A percentile compares a stretch with the other conserved stretches of the same genome.
phyloP scores from a whole-genome alignment of 2,797 vertebrate genomes.

The Gallinago stenura region DNA sequence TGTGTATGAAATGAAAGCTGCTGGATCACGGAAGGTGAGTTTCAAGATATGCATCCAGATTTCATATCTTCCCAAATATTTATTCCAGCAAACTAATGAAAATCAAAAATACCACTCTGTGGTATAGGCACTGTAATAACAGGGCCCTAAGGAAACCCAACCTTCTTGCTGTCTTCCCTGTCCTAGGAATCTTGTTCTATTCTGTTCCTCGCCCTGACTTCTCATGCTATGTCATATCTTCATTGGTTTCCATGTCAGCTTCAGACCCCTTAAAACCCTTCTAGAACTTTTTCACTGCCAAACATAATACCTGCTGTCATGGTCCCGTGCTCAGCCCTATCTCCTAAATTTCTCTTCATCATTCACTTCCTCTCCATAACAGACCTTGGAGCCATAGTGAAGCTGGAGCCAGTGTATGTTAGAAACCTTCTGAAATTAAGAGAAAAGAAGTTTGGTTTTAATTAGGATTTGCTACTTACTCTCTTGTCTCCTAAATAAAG shows the following conservation, averaged over 20 bases:
- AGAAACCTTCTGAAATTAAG: neutral
- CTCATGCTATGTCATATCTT: neutral
- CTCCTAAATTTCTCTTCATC: neutral
- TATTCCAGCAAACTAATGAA: neutral
- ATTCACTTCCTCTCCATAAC: neutral
- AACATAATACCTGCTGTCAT: neutral
- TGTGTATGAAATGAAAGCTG: conserved; percentile 95
- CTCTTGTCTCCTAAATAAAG: neutral
- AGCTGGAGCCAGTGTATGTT: neutral
- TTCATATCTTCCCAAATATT: neutral
- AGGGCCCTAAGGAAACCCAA: neutral
- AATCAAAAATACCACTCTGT: neutral
- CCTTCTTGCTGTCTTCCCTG: neutral
- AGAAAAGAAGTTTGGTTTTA: neutral
- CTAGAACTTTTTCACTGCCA: neutral
- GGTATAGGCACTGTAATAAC: neutral
- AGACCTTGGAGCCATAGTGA: neutral
- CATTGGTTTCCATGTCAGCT: neutral
- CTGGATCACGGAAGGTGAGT: conserved; percentile 94
- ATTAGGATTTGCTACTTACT: neutral
- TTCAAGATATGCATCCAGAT: neutral
- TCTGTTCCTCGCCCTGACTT: neutral
- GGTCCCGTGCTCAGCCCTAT: neutral
- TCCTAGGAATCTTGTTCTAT: neutral
- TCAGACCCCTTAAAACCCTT: neutral